Evolutionary conservation across 2,797 vertebrate species (phyloP).

Genomic region (Otolemur crassicaudatus): DNA sequence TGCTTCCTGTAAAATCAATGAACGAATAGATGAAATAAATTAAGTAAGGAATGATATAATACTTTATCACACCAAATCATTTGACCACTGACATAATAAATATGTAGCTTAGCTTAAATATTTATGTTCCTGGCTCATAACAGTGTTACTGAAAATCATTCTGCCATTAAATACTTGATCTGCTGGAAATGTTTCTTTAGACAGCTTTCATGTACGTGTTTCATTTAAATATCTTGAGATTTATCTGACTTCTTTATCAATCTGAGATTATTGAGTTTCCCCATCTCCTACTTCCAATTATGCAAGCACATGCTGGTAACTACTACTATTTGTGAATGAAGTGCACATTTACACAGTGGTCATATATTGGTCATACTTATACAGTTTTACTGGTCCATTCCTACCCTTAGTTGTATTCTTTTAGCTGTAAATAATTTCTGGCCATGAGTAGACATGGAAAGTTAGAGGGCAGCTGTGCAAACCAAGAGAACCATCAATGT

Average conservation of each 20-base stretch:
- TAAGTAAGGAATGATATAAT: background rate
- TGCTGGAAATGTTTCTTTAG: background rate
- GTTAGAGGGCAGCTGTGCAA: background rate
- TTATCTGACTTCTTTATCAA: background rate
- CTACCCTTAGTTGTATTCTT: background rate
- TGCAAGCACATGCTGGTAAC: background rate
- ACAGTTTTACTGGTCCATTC: background rate
- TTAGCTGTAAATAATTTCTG: background rate
- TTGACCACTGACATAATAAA: background rate
- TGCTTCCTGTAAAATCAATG: constrained; percentile 92
- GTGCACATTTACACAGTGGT: background rate
- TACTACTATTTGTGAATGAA: background rate
- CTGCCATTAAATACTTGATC: background rate
- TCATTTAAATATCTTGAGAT: background rate
- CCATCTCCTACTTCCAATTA: background rate
- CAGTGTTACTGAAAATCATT: background rate
- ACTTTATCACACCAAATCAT: background rate
- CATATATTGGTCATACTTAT: background rate
- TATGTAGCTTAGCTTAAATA: background rate
- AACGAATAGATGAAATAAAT: background rate
- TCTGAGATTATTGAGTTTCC: background rate
- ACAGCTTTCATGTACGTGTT: background rate
- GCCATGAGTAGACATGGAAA: background rate
- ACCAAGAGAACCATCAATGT: background rate
- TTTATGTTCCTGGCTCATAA: background rate